A percentile compares a stretch with the other conserved stretches of the same genome.
These are phyloP conservation scores for Eidolon dupreanum DNA, from an alignment of 2,797 vertebrate species.

Conservation along the genomic window DNA sequence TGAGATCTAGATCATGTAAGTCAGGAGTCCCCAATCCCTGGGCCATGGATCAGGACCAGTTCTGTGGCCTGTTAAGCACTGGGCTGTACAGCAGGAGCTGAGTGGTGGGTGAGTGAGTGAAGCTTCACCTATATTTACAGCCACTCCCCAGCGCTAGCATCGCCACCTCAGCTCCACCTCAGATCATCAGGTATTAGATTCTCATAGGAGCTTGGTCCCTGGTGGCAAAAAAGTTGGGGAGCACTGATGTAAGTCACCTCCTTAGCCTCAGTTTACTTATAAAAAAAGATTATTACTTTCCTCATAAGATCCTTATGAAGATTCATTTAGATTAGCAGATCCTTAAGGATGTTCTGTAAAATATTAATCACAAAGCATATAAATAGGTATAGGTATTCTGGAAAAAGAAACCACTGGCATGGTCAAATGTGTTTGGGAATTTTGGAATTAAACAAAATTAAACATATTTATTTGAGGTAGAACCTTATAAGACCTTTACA, in stretches of 20 bases:
- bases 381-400: conserved; percentile 35
- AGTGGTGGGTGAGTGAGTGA: too few species aligned
- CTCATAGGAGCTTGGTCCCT: too few species aligned
- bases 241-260: not conserved
- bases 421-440: not conserved
- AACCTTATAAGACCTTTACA: not conserved
- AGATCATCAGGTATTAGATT: too few species aligned
- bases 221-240: too few species aligned
- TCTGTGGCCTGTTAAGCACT: too few species aligned
- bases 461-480: not conserved
- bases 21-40: too few species aligned
- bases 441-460: conserved; percentile 6
- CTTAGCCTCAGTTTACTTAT: not conserved
- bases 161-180: too few species aligned
- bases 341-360: conserved; percentile 12
- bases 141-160: too few species aligned
- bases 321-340: conserved; percentile 15
- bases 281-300: not conserved
- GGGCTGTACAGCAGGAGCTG: too few species aligned
- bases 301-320: not conserved
- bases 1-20: not conserved
- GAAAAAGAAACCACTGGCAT: not conserved
- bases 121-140: too few species aligned
- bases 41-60: too few species aligned
- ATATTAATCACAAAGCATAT: conserved; percentile 15